phyloP scores from a whole-genome alignment of 2,113 vertebrate species.

The Tragelaphus buxtoni region DNA sequence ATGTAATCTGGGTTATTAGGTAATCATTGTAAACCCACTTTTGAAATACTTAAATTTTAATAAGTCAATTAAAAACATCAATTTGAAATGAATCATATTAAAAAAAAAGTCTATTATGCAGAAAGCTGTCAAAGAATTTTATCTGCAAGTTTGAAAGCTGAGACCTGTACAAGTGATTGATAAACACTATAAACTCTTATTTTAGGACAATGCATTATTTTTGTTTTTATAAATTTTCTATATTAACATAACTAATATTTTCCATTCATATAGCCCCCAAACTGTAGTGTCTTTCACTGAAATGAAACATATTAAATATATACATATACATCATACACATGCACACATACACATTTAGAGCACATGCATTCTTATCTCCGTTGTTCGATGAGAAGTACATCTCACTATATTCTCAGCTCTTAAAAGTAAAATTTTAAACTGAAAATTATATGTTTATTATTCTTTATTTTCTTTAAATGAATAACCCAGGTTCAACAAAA shows the following conservation, averaged over 20 bases:
- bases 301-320: not conserved
- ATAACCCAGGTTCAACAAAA: not conserved
- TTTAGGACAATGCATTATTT: not conserved
- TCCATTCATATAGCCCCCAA: not conserved
- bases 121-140: not conserved
- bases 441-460: not conserved
- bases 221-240: not conserved
- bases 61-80: slow-evolving; percentile 3
- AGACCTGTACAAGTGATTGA: not conserved
- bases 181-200: not conserved
- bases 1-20: not conserved
- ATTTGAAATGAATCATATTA: slow-evolving; percentile 7
- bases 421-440: slow-evolving; percentile 15
- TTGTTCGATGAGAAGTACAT: not conserved
- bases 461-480: not conserved
- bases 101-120: not conserved
- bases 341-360: not conserved
- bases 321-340: not conserved
- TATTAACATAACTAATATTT: not conserved
- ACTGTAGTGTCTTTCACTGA: not conserved
- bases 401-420: not conserved
- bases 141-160: not conserved
- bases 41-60: not conserved
- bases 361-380: not conserved
- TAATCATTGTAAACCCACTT: not conserved